Conservation (phyloP, 2,888 invertebrate species). For the Pollenia labialis region DNA sequence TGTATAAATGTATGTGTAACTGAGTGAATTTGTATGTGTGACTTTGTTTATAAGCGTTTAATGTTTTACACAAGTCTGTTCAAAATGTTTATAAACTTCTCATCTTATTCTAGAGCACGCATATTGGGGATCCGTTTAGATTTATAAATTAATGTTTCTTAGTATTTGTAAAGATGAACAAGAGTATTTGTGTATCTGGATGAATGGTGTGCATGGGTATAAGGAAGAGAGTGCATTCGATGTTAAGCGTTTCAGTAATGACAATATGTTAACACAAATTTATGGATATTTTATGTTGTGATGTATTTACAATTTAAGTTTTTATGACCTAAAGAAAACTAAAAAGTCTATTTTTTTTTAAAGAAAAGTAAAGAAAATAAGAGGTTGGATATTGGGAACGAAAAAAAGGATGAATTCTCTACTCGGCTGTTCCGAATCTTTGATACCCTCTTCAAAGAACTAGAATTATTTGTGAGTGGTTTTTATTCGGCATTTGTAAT, state of each 20-base stretch:
- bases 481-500: no score
- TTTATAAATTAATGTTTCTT: constrained; percentile 5
- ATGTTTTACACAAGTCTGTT: constrained; percentile 9
- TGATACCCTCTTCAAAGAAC: no score
- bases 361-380: no score
- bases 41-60: constrained; percentile 41
- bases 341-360: constrained; percentile 4
- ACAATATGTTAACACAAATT: constrained; percentile 68
- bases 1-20: background rate
- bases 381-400: no score
- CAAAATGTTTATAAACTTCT: constrained; percentile 38
- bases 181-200: background rate
- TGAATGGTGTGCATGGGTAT: background rate
- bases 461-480: no score
- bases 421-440: no score
- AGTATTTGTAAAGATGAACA: background rate
- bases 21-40: background rate
- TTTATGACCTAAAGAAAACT: constrained; percentile 25
- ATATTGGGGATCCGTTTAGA: constrained; percentile 14
- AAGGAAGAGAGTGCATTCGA: constrained; percentile 13
- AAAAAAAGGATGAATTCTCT: no score
- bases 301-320: constrained; percentile 22
- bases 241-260: constrained; percentile 67
- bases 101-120: background rate
- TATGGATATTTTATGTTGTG: constrained; percentile 58